These are phyloP conservation scores for Pseudomyrmex gracilis DNA, from an alignment of 1,140 invertebrate genomes.

Conservation along the genomic window DNA sequence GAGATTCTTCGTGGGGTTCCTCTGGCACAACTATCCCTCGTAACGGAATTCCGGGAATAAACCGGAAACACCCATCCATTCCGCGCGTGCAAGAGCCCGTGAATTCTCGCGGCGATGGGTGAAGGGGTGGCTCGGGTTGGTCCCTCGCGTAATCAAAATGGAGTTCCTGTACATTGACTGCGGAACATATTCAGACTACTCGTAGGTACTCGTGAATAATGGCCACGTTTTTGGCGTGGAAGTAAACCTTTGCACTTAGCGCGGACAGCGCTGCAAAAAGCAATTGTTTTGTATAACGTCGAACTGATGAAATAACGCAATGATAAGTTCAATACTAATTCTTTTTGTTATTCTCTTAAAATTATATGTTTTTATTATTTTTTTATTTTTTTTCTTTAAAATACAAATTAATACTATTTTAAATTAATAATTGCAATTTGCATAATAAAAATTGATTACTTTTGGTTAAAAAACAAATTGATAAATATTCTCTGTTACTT, in stretches of 20 bases:
- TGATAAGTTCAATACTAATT: background rate
- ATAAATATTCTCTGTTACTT: background rate
- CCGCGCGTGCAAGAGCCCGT: conserved; percentile 38
- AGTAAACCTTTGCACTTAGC: conserved; percentile 4
- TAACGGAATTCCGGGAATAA: conserved; percentile 73
- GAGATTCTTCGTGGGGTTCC: conserved; percentile 39
- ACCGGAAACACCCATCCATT: conserved; percentile 71
- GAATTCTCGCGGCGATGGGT: conserved; percentile 50
- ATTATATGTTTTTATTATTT: background rate
- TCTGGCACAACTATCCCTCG: conserved; percentile 30
- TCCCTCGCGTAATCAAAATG: conserved; percentile 47
- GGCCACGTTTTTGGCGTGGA: background rate
- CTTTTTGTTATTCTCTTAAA: background rate
- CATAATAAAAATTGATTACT: background rate
- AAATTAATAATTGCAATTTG: background rate
- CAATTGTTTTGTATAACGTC: conserved; percentile 14
- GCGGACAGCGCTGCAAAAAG: background rate
- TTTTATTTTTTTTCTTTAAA: background rate
- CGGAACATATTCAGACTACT: conserved; percentile 51
- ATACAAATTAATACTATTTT: background rate
- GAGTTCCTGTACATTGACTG: conserved; percentile 51
- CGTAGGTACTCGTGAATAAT: conserved; percentile 25
- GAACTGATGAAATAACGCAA: background rate
- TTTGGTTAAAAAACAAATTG: background rate
- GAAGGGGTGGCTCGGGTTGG: conserved; percentile 30